phyloP scores from a whole-genome alignment of 1,140 invertebrate species.

The Drosophila triauraria region DNA sequence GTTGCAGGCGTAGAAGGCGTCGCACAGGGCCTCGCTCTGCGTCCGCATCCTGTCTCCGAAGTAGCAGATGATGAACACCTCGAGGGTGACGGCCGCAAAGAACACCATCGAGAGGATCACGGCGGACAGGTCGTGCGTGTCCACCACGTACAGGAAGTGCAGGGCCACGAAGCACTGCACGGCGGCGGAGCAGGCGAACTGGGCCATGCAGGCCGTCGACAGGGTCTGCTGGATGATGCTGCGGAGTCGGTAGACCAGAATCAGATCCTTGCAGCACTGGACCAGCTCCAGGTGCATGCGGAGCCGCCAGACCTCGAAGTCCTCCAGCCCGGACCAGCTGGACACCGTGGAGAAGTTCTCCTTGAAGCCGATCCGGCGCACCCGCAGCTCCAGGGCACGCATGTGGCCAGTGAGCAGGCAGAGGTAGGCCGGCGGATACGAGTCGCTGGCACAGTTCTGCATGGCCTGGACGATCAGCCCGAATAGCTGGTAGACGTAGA shows the following conservation, averaged over 20 bases:
- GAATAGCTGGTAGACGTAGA: slow-evolving; percentile 65
- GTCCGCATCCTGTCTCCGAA: slow-evolving; percentile 67
- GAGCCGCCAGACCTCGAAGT: background rate
- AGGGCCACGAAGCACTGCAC: slow-evolving; percentile 74
- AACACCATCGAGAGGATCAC: slow-evolving; percentile 71
- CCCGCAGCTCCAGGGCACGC: slow-evolving; percentile 64
- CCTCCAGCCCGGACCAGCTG: background rate
- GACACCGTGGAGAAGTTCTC: rapidly evolving
- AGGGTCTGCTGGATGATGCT: slow-evolving; percentile 66
- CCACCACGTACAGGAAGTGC: slow-evolving; percentile 71
- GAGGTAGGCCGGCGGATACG: slow-evolving; percentile 76
- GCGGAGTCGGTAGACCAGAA: slow-evolving; percentile 49
- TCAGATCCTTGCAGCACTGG: slow-evolving; percentile 63
- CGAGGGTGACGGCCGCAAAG: slow-evolving; percentile 70
- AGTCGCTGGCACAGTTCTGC: slow-evolving; percentile 75
- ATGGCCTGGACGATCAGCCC: slow-evolving; percentile 64
- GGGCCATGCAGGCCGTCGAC: slow-evolving; percentile 65
- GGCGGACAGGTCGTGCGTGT: slow-evolving; percentile 55
- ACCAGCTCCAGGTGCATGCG: slow-evolving; percentile 33
- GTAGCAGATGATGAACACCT: slow-evolving; percentile 74
- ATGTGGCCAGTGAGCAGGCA: slow-evolving; percentile 71
- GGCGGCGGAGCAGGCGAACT: slow-evolving; percentile 69
- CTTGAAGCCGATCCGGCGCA: slow-evolving; percentile 55
- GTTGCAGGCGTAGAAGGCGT: slow-evolving; percentile 75
- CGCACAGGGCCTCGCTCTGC: slow-evolving; percentile 59